Evolutionary conservation across 2,113 vertebrate species (phyloP).

Genomic region (Brachionichthys hirsutus): DNA sequence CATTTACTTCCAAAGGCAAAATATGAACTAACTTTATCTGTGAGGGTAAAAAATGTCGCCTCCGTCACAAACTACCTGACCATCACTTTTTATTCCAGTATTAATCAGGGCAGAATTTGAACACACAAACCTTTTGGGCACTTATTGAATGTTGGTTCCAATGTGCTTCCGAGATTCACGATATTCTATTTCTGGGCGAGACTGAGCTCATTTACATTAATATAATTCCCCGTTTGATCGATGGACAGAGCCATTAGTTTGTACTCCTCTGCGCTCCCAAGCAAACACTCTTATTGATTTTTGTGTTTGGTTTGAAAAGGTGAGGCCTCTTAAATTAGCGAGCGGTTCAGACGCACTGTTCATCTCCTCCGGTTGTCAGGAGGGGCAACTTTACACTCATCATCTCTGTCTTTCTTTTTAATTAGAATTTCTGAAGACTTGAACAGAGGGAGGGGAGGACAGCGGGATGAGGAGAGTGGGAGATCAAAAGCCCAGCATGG

Average conservation of each 20-base stretch:
- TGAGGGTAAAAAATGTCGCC: conserved; percentile 46
- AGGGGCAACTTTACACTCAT: conserved; percentile 37
- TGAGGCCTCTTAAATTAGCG: conserved; percentile 64
- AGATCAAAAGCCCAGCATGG: conserved; percentile 67
- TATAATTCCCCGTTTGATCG: conserved; percentile 62
- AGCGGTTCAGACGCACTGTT: conserved; percentile 20
- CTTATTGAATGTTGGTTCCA: conserved; percentile 37
- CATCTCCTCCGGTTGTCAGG: conserved; percentile 6
- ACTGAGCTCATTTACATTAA: conserved; percentile 58
- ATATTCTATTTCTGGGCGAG: conserved; percentile 34
- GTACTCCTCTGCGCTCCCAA: conserved; percentile 27
- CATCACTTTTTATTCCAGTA: conserved; percentile 15
- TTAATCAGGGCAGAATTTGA: conserved; percentile 32
- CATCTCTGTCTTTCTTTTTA: conserved; percentile 51
- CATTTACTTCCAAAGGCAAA: neutral
- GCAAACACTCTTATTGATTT: conserved; percentile 58
- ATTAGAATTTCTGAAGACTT: conserved; percentile 57
- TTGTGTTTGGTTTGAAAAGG: conserved; percentile 68
- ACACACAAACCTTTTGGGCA: conserved; percentile 43
- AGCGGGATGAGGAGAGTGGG: conserved; percentile 11
- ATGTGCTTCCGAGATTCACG: conserved; percentile 48
- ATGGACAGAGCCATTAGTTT: conserved; percentile 56
- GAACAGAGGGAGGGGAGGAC: conserved; percentile 31
- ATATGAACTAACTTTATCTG: conserved; percentile 14
- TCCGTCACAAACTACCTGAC: conserved; percentile 11